Base-by-base conservation (phyloP, 2,888 invertebrate species). In the Apamea monoglypha region DNA sequence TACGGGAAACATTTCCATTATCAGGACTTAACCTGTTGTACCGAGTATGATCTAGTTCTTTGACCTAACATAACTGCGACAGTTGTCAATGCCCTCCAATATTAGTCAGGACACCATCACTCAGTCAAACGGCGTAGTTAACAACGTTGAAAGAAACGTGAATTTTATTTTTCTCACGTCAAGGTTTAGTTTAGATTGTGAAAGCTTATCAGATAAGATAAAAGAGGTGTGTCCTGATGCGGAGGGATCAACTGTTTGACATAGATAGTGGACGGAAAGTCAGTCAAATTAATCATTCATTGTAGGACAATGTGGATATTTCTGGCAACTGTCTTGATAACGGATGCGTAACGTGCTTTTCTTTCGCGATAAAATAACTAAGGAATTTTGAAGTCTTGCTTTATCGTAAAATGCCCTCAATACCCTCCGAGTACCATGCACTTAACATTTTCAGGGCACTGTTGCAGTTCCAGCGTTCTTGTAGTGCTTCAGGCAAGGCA, bases 221-320 rank as follows among this genome's bases (percentile, higher is more conserved):
- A 59, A 80, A 80, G 80, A 86, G 83, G 85, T 86, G 85, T 83
- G 86, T 77, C 76, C 71, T 74, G 71, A 75, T 78, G 68, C 56
- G n/a, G 29, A 59, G 68, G 67, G 72, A 44, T 77, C 83, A 66
- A 75, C 74, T 69, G 73, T 85, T 84, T 84, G 75, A 56, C n/a
- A 59, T 61, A 76, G 75, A 74, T 84, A 66, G 36, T 47, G 32
- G 1, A n/a, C 25, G 64, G n/a, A 12, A 21, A 21, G 63, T 75
- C 63, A 36, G 73, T 59, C 32, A 32, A 56, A 63, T 85, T 79
- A 85, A 63, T 85, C 67, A 84, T 73, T 85, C 67, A 84, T 73
- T 50, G 29, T n/a, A 44, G 36, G 47, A 71, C 44, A 14, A 66
- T 21, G 53, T 56, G 14, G 56, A 32, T 85, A 78, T 78, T 70